phyloP scores from a whole-genome alignment of 2,113 vertebrate species.

The Amia ocellicauda region DNA sequence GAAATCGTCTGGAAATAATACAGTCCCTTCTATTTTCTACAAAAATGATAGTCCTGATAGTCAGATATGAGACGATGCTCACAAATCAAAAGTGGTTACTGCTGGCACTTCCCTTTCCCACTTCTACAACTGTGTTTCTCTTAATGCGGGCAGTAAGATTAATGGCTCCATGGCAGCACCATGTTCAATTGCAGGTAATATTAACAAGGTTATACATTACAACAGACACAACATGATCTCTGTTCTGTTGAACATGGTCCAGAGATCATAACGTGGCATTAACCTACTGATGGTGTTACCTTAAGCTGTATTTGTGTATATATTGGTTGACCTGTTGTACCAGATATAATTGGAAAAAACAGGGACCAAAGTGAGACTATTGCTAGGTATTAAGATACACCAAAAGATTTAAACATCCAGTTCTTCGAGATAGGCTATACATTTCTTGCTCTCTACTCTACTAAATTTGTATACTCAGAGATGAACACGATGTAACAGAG shows the following conservation, averaged over 20 bases:
- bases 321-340: too few relatives aligned
- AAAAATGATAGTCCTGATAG: not conserved
- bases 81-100: not conserved
- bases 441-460: too few relatives aligned
- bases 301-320: not conserved
- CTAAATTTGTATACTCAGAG: too few relatives aligned
- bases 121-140: not conserved
- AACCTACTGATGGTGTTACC: not conserved
- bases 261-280: not conserved
- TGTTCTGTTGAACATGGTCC: not conserved
- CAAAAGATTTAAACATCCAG: too few relatives aligned
- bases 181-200: not conserved
- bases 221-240: not conserved
- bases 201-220: not conserved
- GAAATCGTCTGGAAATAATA: slow-evolving; percentile 20
- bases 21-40: not conserved
- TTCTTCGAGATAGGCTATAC: too few relatives aligned
- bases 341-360: too few relatives aligned
- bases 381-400: too few relatives aligned
- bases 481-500: too few relatives aligned
- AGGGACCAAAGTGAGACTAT: too few relatives aligned
- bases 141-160: not conserved
- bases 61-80: not conserved
- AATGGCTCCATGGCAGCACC: not conserved
- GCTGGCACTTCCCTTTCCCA: not conserved